phyloP scores from a whole-genome alignment of 2,113 vertebrate species.

The Manacus vitellinus region DNA sequence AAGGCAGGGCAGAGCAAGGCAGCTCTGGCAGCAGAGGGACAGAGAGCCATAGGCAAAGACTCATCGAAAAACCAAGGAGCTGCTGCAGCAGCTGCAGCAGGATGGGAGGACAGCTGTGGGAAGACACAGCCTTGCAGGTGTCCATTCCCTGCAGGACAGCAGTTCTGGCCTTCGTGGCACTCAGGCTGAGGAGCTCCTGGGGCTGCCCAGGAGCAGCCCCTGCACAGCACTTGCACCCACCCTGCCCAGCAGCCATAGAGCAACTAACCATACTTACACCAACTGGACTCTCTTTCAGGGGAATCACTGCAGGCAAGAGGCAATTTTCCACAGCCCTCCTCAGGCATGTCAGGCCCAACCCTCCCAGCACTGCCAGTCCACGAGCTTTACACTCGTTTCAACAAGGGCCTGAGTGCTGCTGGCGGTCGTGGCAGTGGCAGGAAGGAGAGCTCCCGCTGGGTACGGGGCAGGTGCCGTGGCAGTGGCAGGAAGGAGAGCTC shows the following conservation, averaged over 20 bases:
- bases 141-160: neutral
- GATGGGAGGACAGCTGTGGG: neutral
- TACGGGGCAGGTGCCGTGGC: neutral
- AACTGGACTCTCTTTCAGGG: neutral
- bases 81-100: fast-evolving
- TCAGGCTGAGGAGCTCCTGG: neutral
- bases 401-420: neutral
- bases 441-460: neutral
- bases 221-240: fast-evolving
- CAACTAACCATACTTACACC: neutral
- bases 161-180: neutral
- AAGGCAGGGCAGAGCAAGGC: neutral
- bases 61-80: fast-evolving
- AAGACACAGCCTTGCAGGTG: neutral
- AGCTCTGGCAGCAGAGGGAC: neutral
- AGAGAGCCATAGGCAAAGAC: neutral
- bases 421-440: fast-evolving
- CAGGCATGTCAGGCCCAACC: fast-evolving
- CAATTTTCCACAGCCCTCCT: neutral
- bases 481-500: fast-evolving
- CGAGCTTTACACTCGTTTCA: neutral
- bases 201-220: neutral
- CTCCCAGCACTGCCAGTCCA: neutral
- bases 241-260: fast-evolving
- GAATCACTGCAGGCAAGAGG: neutral